Conservation (phyloP, 2,797 vertebrate species). For the Rousettus madagascariensis region DNA sequence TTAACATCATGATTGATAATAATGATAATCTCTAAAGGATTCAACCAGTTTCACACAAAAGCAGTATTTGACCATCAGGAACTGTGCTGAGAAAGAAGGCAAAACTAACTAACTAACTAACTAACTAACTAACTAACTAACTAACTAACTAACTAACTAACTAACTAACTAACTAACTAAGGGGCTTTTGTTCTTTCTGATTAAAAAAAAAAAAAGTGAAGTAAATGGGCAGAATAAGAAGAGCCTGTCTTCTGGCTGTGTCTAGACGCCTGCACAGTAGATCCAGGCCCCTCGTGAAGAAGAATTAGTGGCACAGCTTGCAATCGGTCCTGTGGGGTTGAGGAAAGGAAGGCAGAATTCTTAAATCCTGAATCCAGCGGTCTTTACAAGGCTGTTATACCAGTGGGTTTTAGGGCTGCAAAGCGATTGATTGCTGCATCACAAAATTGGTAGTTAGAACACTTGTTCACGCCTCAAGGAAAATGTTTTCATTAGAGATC, state of each 20-base stretch:
- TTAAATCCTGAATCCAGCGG: background rate
- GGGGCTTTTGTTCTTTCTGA: background rate
- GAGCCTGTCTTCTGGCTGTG: background rate
- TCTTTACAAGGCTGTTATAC: background rate
- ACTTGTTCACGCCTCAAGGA: constrained; percentile 41
- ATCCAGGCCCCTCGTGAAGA: background rate
- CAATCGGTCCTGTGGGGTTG: background rate
- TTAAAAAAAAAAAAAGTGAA: background rate
- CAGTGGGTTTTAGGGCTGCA: background rate
- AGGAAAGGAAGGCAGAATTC: background rate
- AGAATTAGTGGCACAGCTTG: background rate
- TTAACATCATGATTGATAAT: constrained; percentile 70
- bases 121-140: no score
- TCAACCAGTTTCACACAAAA: background rate
- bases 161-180: no score
- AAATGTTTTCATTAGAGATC: constrained; percentile 68
- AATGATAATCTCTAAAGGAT: constrained; percentile 53
- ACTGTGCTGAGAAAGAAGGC: background rate
- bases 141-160: no score
- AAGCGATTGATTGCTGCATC: background rate
- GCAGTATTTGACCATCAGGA: constrained; percentile 39
- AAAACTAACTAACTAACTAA: background rate
- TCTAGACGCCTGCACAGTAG: background rate
- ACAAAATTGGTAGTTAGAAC: constrained; percentile 22
- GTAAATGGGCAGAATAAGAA: background rate